phyloP scores from a whole-genome alignment of 2,888 invertebrate species.

The Drosophila neutralis region DNA sequence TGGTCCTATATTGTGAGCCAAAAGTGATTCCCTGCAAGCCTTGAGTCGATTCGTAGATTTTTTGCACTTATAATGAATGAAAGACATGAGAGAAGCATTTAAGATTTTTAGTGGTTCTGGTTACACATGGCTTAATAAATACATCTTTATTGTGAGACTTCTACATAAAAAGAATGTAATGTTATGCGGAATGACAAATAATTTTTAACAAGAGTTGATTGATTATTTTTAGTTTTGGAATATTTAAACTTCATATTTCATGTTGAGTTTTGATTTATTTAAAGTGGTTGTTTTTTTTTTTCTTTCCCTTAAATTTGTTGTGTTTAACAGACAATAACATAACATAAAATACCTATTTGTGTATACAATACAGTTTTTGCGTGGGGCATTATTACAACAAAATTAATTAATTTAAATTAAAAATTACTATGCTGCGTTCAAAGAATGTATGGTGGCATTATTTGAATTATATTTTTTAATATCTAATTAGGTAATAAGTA shows the following conservation, averaged over 20 bases:
- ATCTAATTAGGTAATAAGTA: conserved; percentile 61
- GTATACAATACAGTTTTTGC: conserved; percentile 13
- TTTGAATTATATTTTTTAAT: conserved; percentile 48
- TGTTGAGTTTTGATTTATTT: conserved; percentile 39
- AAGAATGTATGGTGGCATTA: conserved; percentile 40
- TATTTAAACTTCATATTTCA: conserved; percentile 31
- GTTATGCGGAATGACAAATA: conserved; percentile 48
- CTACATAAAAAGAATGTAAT: conserved; percentile 26
- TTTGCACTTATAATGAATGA: conserved; percentile 12
- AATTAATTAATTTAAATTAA: conserved; percentile 45
- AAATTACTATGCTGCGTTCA: conserved; percentile 32
- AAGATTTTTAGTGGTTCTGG: background rate
- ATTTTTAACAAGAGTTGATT: conserved; percentile 29
- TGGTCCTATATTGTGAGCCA: conserved; percentile 4
- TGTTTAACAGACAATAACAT: conserved; percentile 54
- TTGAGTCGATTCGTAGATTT: conserved; percentile 8
- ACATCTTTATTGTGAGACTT: conserved; percentile 30
- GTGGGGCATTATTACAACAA: conserved; percentile 18
- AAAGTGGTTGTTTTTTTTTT: conserved; percentile 18
- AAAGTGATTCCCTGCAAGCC: conserved; percentile 13
- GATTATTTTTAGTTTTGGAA: conserved; percentile 39
- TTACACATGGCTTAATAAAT: conserved; percentile 33
- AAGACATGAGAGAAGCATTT: conserved; percentile 2
- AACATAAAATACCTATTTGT: conserved; percentile 54
- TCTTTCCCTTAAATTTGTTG: conserved; percentile 10